Conservation (phyloP, 1,140 invertebrate genomes). For the Drosophila saltans region DNA sequence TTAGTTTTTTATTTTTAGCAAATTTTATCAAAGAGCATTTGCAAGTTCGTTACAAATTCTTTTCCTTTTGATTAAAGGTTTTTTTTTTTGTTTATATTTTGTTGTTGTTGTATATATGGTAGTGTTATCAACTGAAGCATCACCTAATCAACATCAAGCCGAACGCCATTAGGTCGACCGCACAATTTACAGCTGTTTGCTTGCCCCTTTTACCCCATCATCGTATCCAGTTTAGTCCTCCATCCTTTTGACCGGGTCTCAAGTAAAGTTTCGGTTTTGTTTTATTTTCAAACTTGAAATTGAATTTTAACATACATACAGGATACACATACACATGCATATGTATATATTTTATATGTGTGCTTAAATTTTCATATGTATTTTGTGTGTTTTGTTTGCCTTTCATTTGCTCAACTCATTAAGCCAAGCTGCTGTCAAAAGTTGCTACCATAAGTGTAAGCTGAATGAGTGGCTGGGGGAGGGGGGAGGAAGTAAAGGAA, state of each 20-base stretch:
- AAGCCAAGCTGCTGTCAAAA: conserved; percentile 43
- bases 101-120: conserved; percentile 27
- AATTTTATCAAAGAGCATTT: background rate
- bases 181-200: conserved; percentile 72
- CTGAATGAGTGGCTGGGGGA: background rate
- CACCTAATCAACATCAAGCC: conserved; percentile 75
- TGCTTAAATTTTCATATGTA: conserved; percentile 10
- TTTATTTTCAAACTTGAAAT: conserved; percentile 62
- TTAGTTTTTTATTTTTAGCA: too few relatives aligned
- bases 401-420: conserved; percentile 66
- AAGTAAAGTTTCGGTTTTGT: conserved; percentile 34
- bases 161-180: conserved; percentile 69
- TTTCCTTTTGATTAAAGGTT: background rate
- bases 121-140: conserved; percentile 78
- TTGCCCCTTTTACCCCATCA: background rate
- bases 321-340: background rate
- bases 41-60: conserved; percentile 7
- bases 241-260: background rate
- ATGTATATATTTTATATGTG: conserved; percentile 6
- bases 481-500: background rate
- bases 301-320: conserved; percentile 49
- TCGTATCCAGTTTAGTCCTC: too few relatives aligned
- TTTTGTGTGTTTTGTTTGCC: conserved; percentile 45
- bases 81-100: conserved; percentile 15
- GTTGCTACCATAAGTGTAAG: conserved; percentile 10